Percentiles rank a stretch among this genome's conserved stretches.
phyloP scores from a whole-genome alignment of 2,113 vertebrate species.

The Elephas maximus region DNA sequence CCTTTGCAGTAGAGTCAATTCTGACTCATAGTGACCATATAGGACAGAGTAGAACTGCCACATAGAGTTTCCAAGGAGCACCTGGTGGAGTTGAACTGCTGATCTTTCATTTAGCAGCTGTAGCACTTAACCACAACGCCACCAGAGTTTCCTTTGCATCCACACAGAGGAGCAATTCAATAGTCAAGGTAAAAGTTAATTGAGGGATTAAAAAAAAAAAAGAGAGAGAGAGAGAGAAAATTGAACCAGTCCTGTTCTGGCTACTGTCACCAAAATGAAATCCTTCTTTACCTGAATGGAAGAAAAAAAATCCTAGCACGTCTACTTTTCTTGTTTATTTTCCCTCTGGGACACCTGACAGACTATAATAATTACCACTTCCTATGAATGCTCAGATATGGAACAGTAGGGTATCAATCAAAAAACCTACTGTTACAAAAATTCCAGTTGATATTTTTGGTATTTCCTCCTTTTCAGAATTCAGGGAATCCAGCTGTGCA shows the following conservation, averaged over 20 bases:
- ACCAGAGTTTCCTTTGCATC: no score
- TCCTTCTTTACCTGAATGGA: not conserved
- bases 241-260: not conserved
- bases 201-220: not conserved
- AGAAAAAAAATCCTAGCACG: not conserved
- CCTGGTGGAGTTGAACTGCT: no score
- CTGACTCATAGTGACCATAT: no score
- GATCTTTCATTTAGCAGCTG: no score
- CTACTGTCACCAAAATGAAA: not conserved
- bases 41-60: no score
- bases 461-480: not conserved
- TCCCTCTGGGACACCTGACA: not conserved
- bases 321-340: constrained; percentile 19
- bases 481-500: constrained; percentile 10
- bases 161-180: not conserved
- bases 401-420: not conserved
- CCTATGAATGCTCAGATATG: not conserved
- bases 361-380: constrained; percentile 26
- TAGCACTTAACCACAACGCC: no score
- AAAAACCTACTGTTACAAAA: not conserved
- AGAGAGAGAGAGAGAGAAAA: not conserved
- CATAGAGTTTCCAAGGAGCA: no score
- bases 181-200: not conserved
- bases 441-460: not conserved
- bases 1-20: no score